phyloP scores from a whole-genome alignment of 1,140 invertebrate species.

The Diabrotica virgifera region DNA sequence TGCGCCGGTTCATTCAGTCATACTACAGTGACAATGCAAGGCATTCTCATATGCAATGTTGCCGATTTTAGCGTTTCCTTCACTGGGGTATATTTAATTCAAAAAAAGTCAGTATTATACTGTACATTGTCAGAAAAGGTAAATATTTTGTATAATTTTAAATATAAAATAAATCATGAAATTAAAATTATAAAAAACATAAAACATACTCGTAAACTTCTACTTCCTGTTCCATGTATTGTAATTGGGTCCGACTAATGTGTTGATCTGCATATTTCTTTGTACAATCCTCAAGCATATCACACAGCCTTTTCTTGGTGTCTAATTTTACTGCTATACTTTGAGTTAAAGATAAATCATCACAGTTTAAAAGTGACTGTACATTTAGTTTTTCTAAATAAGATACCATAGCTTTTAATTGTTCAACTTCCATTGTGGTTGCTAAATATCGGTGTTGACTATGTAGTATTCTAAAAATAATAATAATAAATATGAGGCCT shows the following conservation, averaged over 20 bases:
- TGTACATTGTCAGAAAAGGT: too few relatives aligned
- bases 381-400: slow-evolving; percentile 21
- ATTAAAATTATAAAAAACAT: too few relatives aligned
- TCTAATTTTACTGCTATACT: slow-evolving; percentile 12
- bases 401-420: slow-evolving; percentile 19
- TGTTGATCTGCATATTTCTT: slow-evolving; percentile 25
- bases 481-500: neutral
- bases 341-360: slow-evolving; percentile 1
- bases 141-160: too few relatives aligned
- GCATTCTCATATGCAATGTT: too few relatives aligned
- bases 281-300: slow-evolving; percentile 15
- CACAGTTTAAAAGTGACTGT: neutral
- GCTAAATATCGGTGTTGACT: slow-evolving; percentile 25
- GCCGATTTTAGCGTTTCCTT: too few relatives aligned
- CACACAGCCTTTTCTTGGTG: slow-evolving; percentile 10
- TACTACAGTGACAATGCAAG: too few relatives aligned
- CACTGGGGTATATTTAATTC: too few relatives aligned
- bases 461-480: slow-evolving; percentile 26
- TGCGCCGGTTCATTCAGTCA: too few relatives aligned
- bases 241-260: slow-evolving; percentile 16
- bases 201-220: slow-evolving; percentile 13
- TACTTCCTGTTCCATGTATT: slow-evolving; percentile 19
- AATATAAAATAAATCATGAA: too few relatives aligned
- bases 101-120: too few relatives aligned
- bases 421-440: slow-evolving; percentile 26